Evolutionary conservation across 2,797 vertebrate species (phyloP).

Genomic region (Megaceryle alcyon): DNA sequence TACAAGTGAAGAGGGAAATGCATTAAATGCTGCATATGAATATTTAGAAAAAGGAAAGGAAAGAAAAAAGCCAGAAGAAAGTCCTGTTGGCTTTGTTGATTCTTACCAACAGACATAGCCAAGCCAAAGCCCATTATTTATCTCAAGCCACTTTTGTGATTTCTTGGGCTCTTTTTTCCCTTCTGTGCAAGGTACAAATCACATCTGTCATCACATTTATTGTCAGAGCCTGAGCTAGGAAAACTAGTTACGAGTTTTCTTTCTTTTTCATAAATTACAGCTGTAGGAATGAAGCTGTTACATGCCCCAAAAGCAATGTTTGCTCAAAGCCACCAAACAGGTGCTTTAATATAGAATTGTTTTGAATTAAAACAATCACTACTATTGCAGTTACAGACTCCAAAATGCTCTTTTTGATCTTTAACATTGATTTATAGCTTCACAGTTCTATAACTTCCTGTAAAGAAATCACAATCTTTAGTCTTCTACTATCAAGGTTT

Average conservation of each 20-base stretch:
- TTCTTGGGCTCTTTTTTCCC: not conserved
- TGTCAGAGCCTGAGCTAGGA: not conserved
- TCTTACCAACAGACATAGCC: not conserved
- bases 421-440: not conserved
- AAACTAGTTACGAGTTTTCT: not conserved
- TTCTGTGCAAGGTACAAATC: not conserved
- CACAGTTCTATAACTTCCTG: not conserved
- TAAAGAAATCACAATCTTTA: not conserved
- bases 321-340: not conserved
- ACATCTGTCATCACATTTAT: not conserved
- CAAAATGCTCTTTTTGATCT: not conserved
- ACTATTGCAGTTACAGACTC: not conserved
- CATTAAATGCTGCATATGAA: not conserved
- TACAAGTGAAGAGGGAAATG: not conserved
- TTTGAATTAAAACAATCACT: not conserved
- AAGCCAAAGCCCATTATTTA: not conserved
- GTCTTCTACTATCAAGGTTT: constrained; percentile 13
- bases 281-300: not conserved
- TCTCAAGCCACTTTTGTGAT: not conserved
- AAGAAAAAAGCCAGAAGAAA: not conserved
- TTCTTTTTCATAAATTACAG: not conserved
- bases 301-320: not conserved
- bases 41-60: not conserved
- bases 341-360: not conserved
- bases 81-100: not conserved